Evolutionary conservation across 2,113 vertebrate species (phyloP).

Genomic region (Turnix velox): DNA sequence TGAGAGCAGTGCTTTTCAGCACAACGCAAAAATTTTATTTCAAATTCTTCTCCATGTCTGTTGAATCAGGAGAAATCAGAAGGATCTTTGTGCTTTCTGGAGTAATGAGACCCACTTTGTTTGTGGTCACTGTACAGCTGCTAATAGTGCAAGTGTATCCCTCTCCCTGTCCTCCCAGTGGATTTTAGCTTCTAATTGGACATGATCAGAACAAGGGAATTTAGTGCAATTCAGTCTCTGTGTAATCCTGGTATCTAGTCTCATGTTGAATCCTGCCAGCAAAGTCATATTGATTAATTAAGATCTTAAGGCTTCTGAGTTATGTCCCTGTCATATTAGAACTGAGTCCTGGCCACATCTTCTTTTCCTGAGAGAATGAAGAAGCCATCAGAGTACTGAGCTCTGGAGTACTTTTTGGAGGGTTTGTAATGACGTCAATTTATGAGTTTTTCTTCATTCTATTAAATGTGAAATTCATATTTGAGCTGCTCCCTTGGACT

Average conservation of each 20-base stretch:
- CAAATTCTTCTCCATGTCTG: neutral
- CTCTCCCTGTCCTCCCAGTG: neutral
- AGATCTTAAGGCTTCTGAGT: conserved; percentile 7
- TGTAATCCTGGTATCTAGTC: neutral
- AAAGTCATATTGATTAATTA: neutral
- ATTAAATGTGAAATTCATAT: neutral
- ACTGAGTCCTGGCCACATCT: neutral
- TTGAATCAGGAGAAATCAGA: neutral
- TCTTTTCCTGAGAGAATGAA: neutral
- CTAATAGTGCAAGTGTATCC: neutral
- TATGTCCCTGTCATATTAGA: neutral
- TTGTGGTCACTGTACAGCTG: neutral
- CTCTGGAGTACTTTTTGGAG: neutral
- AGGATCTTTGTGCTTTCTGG: neutral
- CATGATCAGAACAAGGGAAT: neutral
- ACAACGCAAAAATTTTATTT: neutral
- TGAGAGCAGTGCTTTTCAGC: neutral
- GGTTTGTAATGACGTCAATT: neutral
- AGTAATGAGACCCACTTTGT: neutral
- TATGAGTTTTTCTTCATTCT: neutral
- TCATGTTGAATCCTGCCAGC: conserved; percentile 2
- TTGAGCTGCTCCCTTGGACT: neutral
- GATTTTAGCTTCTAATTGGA: conserved; percentile 27
- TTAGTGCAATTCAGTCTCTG: neutral
- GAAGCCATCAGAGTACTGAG: neutral